Percentiles rank a stretch among this genome's conserved stretches.
Evolutionary conservation across 2,797 vertebrate species (phyloP).

Genomic region (Poeciliopsis paucimaculata): DNA sequence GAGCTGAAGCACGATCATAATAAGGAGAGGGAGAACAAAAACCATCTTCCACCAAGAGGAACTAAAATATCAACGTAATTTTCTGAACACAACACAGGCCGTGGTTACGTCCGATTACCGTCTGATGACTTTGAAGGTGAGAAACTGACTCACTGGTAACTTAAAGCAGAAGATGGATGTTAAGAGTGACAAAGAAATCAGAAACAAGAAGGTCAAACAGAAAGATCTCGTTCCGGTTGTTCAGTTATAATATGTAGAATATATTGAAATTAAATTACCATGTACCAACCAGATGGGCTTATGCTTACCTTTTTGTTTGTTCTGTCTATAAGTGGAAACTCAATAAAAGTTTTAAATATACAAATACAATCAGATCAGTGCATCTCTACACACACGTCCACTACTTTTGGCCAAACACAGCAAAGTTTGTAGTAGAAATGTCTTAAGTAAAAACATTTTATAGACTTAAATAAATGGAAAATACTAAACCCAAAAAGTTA

Average conservation of each 20-base stretch:
- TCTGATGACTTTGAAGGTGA: neutral
- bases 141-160: neutral
- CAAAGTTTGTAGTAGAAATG: too few species aligned
- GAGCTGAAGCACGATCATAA: neutral
- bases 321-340: too few species aligned
- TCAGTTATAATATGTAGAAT: neutral
- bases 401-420: too few species aligned
- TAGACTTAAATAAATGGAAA: too few species aligned
- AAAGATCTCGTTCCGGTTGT: neutral
- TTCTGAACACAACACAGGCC: conserved; percentile 5
- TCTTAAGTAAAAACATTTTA: too few species aligned
- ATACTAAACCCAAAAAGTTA: neutral
- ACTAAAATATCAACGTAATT: conserved; percentile 1
- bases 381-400: too few species aligned
- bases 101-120: neutral
- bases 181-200: neutral
- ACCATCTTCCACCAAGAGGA: neutral
- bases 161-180: neutral
- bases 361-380: too few species aligned
- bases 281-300: too few species aligned
- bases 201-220: neutral
- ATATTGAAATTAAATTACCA: too few species aligned
- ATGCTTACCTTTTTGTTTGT: too few species aligned
- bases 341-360: too few species aligned
- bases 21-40: accelerated